Percentiles rank a stretch among this genome's conserved stretches.
Conservation (phyloP, 2,113 vertebrate species). For the Actenoides hombroni region DNA sequence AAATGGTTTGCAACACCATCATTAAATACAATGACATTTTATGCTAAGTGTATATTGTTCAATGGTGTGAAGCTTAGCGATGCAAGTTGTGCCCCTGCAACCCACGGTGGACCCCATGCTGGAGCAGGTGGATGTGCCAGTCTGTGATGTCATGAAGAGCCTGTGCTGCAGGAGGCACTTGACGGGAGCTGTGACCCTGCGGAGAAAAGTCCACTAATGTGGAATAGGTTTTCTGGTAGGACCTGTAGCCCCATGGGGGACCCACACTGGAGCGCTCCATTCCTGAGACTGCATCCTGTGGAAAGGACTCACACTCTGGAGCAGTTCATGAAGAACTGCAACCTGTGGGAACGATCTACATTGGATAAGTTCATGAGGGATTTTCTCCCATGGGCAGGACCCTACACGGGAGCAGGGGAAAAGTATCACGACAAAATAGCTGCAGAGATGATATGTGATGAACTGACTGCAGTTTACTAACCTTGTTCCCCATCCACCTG, state of each 20-base stretch:
- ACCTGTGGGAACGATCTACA: background rate
- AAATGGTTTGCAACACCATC: background rate
- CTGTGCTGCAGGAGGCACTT: background rate
- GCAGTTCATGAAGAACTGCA: background rate
- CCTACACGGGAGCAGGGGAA: background rate
- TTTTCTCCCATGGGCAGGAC: background rate
- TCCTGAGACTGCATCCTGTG: background rate
- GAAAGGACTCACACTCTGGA: background rate
- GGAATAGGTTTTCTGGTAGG: background rate
- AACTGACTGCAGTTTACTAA: background rate
- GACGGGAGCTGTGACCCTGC: background rate
- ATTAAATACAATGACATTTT: background rate
- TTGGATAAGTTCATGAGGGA: background rate
- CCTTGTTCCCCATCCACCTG: too few species aligned
- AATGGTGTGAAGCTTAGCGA: accelerated
- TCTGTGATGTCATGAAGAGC: background rate
- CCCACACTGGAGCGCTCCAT: background rate
- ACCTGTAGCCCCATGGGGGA: background rate
- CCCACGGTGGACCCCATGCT: too few species aligned
- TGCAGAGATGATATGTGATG: background rate
- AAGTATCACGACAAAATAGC: background rate
- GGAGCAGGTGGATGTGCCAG: background rate
- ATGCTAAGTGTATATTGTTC: background rate
- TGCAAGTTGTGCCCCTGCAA: background rate
- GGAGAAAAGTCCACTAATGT: background rate